Conservation (phyloP, 1,140 invertebrate genomes). For the Antheraea pernyi region DNA sequence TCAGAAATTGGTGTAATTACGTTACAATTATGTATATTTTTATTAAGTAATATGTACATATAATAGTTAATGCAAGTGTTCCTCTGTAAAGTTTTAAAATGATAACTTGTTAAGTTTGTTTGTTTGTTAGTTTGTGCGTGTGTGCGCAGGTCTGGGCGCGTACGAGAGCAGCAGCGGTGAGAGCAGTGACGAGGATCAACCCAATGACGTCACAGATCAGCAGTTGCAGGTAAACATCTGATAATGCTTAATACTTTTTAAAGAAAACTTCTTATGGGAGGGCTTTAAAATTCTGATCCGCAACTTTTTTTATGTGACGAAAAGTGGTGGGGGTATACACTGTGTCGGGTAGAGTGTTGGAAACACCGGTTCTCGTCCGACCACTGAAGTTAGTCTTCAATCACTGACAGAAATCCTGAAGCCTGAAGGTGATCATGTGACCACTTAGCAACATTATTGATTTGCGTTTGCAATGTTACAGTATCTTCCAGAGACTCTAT, state of each 20-base stretch:
- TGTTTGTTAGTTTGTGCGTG: constrained; percentile 5
- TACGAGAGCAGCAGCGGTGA: constrained; percentile 75
- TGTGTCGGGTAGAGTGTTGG: too few species aligned
- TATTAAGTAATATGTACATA: neutral
- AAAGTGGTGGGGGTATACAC: neutral
- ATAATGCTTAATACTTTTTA: too few species aligned
- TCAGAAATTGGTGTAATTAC: neutral
- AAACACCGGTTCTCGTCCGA: too few species aligned
- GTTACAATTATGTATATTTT: neutral
- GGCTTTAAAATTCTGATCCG: too few species aligned
- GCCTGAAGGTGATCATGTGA: too few species aligned
- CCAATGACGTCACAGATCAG: constrained; percentile 61
- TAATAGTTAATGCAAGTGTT: neutral
- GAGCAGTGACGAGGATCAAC: constrained; percentile 48
- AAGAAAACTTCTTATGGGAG: too few species aligned
- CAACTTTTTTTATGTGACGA: too few species aligned
- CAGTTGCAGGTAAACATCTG: constrained; percentile 63
- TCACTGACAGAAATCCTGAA: too few species aligned
- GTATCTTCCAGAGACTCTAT: too few species aligned
- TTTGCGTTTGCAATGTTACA: too few species aligned
- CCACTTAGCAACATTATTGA: too few species aligned
- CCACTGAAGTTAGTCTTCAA: neutral
- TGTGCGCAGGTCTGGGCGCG: constrained; percentile 70
- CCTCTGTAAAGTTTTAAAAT: neutral
- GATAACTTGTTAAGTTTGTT: neutral